A percentile compares a stretch with the other conserved stretches of the same genome.
phyloP scores from a whole-genome alignment of 2,888 invertebrate genomes.

The Pachycephus smyrnensis region DNA sequence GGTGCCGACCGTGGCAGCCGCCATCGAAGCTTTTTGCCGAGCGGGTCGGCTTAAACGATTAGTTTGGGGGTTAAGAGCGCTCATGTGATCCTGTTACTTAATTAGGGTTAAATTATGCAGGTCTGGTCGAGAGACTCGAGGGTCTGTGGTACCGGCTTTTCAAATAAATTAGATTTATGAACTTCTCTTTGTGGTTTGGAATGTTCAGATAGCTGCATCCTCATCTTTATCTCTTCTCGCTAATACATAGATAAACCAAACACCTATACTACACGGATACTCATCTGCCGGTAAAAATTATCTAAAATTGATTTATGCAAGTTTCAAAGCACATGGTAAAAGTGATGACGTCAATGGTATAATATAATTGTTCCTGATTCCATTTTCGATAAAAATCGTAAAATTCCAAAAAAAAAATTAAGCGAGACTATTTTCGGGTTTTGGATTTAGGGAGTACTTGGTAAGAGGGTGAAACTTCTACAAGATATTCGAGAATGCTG shows the following conservation, averaged over 20 bases:
- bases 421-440: background rate
- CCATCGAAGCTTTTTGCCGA: conserved; percentile 33
- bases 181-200: conserved; percentile 3
- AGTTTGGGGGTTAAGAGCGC: conserved; percentile 39
- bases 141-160: conserved; percentile 18
- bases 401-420: too few species aligned
- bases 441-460: background rate
- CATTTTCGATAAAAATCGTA: background rate
- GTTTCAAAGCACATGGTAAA: background rate
- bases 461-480: background rate
- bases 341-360: background rate
- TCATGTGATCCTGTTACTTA: conserved; percentile 43
- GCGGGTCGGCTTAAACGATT: conserved; percentile 38
- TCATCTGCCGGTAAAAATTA: background rate
- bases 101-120: conserved; percentile 49
- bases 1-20: background rate
- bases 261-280: background rate
- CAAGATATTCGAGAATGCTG: conserved; percentile 12
- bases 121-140: conserved; percentile 31
- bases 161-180: conserved; percentile 25
- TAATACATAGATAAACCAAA: background rate
- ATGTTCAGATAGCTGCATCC: background rate
- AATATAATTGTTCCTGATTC: background rate
- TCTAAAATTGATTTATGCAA: background rate
- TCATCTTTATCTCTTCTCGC: background rate